A percentile compares a stretch with the other conserved stretches of the same genome.
Evolutionary conservation across 2,888 invertebrate genomes (phyloP).

Genomic region (Caenorhabditis sinica): DNA sequence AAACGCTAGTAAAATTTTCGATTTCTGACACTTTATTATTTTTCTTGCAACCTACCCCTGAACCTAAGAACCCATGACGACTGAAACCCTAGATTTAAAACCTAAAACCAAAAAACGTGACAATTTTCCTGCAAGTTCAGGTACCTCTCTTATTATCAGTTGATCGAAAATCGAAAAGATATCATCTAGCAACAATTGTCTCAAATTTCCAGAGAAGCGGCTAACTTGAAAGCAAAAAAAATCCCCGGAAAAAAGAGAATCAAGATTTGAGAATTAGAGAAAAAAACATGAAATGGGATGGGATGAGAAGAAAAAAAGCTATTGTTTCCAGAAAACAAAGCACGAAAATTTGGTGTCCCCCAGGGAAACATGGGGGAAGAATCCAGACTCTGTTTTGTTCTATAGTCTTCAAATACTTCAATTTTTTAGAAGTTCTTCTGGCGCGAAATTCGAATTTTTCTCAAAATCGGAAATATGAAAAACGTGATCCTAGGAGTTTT

Average conservation of each 20-base stretch:
- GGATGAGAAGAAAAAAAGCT: conserved; percentile 2
- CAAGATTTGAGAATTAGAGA: not conserved
- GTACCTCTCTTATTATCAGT: conserved; percentile 20
- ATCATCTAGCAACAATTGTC: conserved; percentile 7
- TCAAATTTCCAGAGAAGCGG: conserved; percentile 45
- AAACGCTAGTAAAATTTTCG: too few species aligned
- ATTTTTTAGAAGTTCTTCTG: not conserved
- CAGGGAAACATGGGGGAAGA: too few species aligned
- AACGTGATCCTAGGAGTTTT: too few species aligned
- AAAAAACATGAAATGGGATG: not conserved
- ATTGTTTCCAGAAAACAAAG: conserved; percentile 10
- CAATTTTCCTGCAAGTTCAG: not conserved
- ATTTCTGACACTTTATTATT: too few species aligned
- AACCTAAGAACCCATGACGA: not conserved
- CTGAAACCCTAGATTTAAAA: not conserved
- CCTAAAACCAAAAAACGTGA: conserved; percentile 4
- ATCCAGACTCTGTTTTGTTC: too few species aligned
- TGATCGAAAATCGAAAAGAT: conserved; percentile 35
- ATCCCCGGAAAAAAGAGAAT: not conserved
- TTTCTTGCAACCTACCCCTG: too few species aligned
- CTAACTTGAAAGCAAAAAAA: conserved; percentile 29
- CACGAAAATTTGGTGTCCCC: too few species aligned
- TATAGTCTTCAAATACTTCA: not conserved
- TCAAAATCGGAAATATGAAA: not conserved
- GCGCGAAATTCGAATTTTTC: not conserved